Evolutionary conservation across 2,888 invertebrate genomes (phyloP).

Genomic region (Eupithecia inturbata): DNA sequence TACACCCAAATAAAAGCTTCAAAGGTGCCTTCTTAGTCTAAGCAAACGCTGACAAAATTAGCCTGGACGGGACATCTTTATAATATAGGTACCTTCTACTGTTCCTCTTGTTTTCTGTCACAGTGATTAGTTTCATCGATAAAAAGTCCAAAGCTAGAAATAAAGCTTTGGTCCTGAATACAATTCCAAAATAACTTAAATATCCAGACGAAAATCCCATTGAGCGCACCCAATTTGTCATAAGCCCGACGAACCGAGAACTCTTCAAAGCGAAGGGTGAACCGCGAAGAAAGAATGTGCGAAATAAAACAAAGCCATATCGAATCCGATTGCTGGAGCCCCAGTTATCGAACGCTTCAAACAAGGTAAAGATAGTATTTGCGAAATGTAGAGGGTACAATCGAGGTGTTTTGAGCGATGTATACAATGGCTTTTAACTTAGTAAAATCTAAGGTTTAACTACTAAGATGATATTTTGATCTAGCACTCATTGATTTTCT

Average conservation of each 20-base stretch:
- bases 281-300: slow-evolving; percentile 25
- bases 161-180: slow-evolving; percentile 3
- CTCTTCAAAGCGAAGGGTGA: slow-evolving; percentile 37
- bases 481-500: too few species aligned
- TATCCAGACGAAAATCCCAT: slow-evolving; percentile 10
- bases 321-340: slow-evolving; percentile 30
- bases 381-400: not conserved
- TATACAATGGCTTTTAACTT: not conserved
- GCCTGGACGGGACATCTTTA: not conserved
- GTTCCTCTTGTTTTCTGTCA: not conserved
- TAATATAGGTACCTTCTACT: too few species aligned
- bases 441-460: not conserved
- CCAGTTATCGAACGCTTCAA: slow-evolving; percentile 16
- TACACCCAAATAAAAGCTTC: not conserved
- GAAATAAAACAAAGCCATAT: slow-evolving; percentile 37
- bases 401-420: not conserved
- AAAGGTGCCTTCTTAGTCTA: not conserved
- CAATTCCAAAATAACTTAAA: not conserved
- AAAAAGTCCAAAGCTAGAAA: not conserved
- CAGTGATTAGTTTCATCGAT: not conserved
- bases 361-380: not conserved
- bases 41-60: not conserved
- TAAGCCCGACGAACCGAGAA: slow-evolving; percentile 32
- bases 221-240: slow-evolving; percentile 30
- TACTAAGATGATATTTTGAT: not conserved